Evolutionary conservation across 2,797 vertebrate genomes (phyloP).

Genomic region (Syngnathus rostellatus): DNA sequence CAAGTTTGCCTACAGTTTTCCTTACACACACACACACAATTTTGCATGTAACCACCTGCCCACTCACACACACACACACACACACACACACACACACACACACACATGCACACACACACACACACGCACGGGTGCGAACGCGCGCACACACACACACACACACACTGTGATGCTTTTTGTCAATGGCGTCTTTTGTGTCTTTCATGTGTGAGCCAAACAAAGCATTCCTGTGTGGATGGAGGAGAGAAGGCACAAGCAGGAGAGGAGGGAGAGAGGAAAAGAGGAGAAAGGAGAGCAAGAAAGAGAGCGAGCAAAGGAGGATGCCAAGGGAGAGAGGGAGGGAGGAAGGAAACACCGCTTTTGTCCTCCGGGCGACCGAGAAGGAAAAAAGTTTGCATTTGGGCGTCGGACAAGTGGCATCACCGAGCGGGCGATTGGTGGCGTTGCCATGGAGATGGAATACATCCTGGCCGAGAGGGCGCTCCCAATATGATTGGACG

Average conservation of each 20-base stretch:
- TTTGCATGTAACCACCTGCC: not conserved
- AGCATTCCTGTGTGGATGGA: constrained; percentile 66
- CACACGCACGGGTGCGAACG: not conserved
- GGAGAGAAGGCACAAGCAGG: constrained; percentile 29
- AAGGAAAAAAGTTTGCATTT: constrained; percentile 44
- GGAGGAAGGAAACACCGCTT: constrained; percentile 27
- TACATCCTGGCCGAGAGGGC: constrained; percentile 56
- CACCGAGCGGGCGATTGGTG: constrained; percentile 21
- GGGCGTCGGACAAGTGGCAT: constrained; percentile 22
- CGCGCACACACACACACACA: constrained; percentile 10
- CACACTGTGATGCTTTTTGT: constrained; percentile 49
- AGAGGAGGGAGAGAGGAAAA: constrained; percentile 24
- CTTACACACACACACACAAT: constrained; percentile 5
- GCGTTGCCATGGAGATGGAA: constrained; percentile 57
- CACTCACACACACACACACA: not conserved
- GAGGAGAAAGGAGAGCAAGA: constrained; percentile 17
- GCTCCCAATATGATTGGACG: constrained; percentile 22
- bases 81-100: constrained; percentile 10
- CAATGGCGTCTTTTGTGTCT: constrained; percentile 68
- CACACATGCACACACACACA: constrained; percentile 11
- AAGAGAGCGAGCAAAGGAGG: constrained; percentile 17
- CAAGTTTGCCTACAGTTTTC: constrained; percentile 8
- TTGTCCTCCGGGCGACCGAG: constrained; percentile 27
- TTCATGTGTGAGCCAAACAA: constrained; percentile 67
- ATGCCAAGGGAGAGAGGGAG: not conserved